Base-by-base conservation (phyloP, 2,888 invertebrate species). In the Agelastica alni region DNA sequence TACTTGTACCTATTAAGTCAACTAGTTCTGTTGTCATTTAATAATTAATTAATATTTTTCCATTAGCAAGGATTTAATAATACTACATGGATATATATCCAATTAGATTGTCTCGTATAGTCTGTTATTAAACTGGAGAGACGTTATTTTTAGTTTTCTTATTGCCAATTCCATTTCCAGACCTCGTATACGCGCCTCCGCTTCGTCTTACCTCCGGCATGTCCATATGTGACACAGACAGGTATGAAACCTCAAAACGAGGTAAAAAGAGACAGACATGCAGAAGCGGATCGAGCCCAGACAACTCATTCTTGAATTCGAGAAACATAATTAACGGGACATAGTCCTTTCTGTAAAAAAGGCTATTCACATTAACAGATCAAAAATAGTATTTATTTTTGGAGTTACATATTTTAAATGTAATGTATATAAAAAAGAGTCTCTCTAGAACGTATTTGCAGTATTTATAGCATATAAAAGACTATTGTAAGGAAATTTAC, bases 221-320 rank as follows among this genome's bases (percentile, higher is more conserved):
- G 55, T 51, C 55, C 46, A 51, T 51, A 51, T 56, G 55, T 56
- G 54, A 54, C 54, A 54, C 54, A 53, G 53, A 53, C 53, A 44
- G 48, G 54, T 54, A 54, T 37, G 54, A 54, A 54, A 54, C 54
- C 54, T 54, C 48, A 54, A 45, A 45, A 22, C 46, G 42, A 45
- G 51, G 22, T 30, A 51, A 55, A 51, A 46, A 51, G 54, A 51
- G 36, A 53, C 55, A 58, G 55, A 58, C 49, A 34, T 41, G 5
- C 31, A 18, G 30, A 1, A 10, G n/a, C n/a, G n/a, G 26, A 42
- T 10, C 31, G 20, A 41, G 39, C 31, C 32, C 39, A 46, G 20
- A 49, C n/a, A n/a, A n/a, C n/a, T n/a, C n/a, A n/a, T n/a, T n/a
- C n/a, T n/a, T n/a, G n/a, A n/a, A n/a, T n/a, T n/a, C n/a, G n/a